Evolutionary conservation across 2,113 vertebrate species (phyloP), one percentile per base, ranked within the genome.

Genomic region (Solea solea): DNA sequence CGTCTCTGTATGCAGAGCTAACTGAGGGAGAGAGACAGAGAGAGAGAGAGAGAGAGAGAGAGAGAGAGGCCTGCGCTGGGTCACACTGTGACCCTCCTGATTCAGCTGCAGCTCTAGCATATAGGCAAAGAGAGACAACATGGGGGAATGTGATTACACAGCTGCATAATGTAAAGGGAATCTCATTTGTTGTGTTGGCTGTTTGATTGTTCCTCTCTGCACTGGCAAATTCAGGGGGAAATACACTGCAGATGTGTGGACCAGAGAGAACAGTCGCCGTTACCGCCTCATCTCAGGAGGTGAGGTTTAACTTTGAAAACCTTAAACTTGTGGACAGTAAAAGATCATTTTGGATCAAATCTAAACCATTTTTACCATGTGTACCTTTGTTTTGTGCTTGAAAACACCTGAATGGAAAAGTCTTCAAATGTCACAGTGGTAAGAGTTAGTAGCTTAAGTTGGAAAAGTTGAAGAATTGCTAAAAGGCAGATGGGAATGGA

Each of bases 61-160:
- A 1, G 21, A 21, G 21, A 21, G 1, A 14, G 77, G 86, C 87
- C 86, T 28, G 56, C 71, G 27, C 68, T 60, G 0, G 62, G 71
- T 67, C 78, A 78, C 81, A 64, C 77, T 27, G 73, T 88, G 84
- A 87, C 87, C 83, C 9, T 12, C 55, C 51, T 5, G 25, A 54
- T 71, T 68, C 82, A 65, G 69, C 75, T 51, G 55, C 80, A 62
- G 9, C 45, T 12, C 4, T 39, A 59, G 79, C 73, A 74, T 83
- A 75, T 68, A 78, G 79, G 82, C 62, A 82, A 82, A 83, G 80
- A 83, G 80, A 85, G 74, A 80, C 79, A 82, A 86, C 82, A 80
- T 75, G 55, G 84, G 21, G 72, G 80, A 90, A 92, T 87, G 81
- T 72, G 86, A 92, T 92, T 92, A 92, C 81, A 64, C 44, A 40